phyloP scores from a whole-genome alignment of 2,797 vertebrate species.

The Microctenopoma lineatum region DNA sequence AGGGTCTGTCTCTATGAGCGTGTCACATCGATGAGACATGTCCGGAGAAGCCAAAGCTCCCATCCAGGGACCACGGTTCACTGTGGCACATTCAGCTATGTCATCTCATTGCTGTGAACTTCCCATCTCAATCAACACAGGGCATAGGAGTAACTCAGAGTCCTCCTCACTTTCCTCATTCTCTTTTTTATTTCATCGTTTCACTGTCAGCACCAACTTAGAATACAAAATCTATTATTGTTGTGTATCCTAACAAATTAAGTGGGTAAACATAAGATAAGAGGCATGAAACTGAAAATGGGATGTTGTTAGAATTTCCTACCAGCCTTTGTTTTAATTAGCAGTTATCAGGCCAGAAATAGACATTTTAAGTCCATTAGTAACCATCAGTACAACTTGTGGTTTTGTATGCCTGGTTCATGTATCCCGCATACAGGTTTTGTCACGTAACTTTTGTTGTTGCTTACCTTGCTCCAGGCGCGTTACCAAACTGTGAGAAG shows the following conservation, averaged over 20 bases:
- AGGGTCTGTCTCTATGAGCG: conserved; percentile 37
- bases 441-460: conserved; percentile 24
- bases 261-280: not conserved
- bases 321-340: conserved; percentile 55
- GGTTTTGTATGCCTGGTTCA: conserved; percentile 33
- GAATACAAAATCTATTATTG: conserved; percentile 13
- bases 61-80: conserved; percentile 33
- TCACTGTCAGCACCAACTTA: not conserved
- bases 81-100: conserved; percentile 41
- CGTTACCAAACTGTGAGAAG: conserved; percentile 22
- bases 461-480: conserved; percentile 1
- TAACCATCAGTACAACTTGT: conserved; percentile 54
- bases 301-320: conserved; percentile 21
- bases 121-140: conserved; percentile 37
- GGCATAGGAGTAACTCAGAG: conserved; percentile 7
- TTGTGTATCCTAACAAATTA: not conserved
- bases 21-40: conserved; percentile 81
- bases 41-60: conserved; percentile 53
- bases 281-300: conserved; percentile 18
- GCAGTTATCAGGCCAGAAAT: conserved; percentile 42
- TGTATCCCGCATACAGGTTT: conserved; percentile 43
- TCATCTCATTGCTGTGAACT: conserved; percentile 45
- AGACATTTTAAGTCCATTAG: conserved; percentile 38
- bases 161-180: conserved; percentile 4
- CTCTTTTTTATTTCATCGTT: conserved; percentile 6